Base-by-base conservation (phyloP, 2,113 vertebrate genomes). In the Gallinago jamesoni region DNA sequence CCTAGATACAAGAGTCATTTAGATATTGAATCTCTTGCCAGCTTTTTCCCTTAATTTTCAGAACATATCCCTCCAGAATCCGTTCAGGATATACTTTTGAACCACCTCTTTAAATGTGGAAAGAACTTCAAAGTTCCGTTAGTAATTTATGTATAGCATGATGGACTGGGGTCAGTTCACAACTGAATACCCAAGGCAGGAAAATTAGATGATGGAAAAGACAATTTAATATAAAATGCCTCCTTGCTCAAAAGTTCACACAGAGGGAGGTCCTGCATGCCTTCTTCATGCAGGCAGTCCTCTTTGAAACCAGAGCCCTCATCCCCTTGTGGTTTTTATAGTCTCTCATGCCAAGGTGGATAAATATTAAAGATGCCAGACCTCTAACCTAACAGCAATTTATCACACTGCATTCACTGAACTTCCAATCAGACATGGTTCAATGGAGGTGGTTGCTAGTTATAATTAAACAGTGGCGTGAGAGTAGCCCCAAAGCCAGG, bases 41-140 rank as follows among this genome's bases (percentile, higher is more conserved):
- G 52, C 7, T 72, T 84, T 90, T 90, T 72, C 28, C 52, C 94
- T 68, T 70, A 78, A 66, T 70, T 96, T 94, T 83, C 52, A 76
- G 73, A 94, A 70, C 8, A 18, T 62, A 8, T 55, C 30, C 80
- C 62, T 90, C 35, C 30, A 87, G 55, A 94, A 92, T 84, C 21
- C 75, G 87, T 89, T 94, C 69, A 67, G 93, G 89, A 84, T 72
- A 81, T 57, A 64, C 41, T 64, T 96, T 75, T 74, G 76, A 96
- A 92, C 33, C 20, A 83, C 41, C 55, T 78, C 59, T 86, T 92
- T 92, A 95, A 91, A 75, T 50, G 48, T 50, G 74, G 68, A 89
- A 93, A 89, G 62, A 81, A 87, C 93, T 96, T 97, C 94, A 94
- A 94, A 96, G 88, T 87, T 86, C 59, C 67, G 11, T 60, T 68